These are phyloP conservation scores for Salarias fasciatus DNA, from an alignment of 2,797 vertebrate genomes.

Conservation along the genomic window DNA sequence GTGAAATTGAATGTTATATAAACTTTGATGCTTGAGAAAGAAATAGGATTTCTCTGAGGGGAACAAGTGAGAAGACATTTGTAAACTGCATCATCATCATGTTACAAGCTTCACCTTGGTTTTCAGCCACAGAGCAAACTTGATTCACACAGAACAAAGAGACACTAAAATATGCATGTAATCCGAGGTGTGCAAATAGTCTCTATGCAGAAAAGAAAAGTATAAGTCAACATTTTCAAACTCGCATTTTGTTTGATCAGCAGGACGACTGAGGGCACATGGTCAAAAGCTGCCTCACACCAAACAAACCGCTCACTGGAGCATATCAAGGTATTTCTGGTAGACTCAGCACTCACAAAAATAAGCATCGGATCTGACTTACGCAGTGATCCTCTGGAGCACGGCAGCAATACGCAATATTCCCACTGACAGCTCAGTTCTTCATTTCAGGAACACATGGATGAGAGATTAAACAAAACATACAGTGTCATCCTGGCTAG, in stretches of 20 bases:
- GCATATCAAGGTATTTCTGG: slow-evolving; percentile 28
- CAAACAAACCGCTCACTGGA: slow-evolving; percentile 7
- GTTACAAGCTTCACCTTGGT: slow-evolving; percentile 37
- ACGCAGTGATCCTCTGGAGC: slow-evolving; percentile 52
- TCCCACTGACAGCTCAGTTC: slow-evolving; percentile 49
- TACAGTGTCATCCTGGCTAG: slow-evolving; percentile 62
- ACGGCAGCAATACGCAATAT: slow-evolving; percentile 29
- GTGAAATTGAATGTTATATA: slow-evolving; percentile 56
- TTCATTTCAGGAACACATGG: slow-evolving; percentile 63
- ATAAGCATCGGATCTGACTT: slow-evolving; percentile 53
- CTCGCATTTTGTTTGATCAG: neutral
- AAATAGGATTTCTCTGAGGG: slow-evolving; percentile 34
- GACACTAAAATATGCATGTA: slow-evolving; percentile 5
- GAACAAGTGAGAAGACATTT: slow-evolving; percentile 23
- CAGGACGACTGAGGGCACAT: slow-evolving; percentile 1
- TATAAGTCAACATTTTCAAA: neutral
- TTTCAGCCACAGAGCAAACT: slow-evolving; percentile 24
- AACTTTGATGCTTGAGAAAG: slow-evolving; percentile 48
- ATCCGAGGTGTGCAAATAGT: neutral
- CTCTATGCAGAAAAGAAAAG: neutral
- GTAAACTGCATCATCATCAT: slow-evolving; percentile 38
- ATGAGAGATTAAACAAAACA: slow-evolving; percentile 73
- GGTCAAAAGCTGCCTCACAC: slow-evolving; percentile 12
- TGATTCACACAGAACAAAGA: slow-evolving; percentile 38
- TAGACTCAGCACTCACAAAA: slow-evolving; percentile 17